phyloP scores from a whole-genome alignment of 2,113 vertebrate genomes.

The Atherinomorus stipes region DNA sequence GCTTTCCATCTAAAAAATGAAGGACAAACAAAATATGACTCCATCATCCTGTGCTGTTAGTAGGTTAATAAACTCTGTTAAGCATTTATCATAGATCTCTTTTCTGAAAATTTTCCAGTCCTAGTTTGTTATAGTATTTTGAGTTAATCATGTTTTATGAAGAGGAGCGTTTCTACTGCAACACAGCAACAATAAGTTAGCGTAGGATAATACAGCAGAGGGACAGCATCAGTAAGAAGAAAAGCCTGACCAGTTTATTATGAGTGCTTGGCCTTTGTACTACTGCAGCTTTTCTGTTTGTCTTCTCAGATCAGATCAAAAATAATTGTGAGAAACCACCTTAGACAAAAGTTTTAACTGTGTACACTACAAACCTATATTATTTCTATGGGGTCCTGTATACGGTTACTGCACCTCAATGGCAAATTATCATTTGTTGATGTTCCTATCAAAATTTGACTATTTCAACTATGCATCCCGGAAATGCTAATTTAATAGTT shows the following conservation, averaged over 20 bases:
- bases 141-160: slow-evolving; percentile 18
- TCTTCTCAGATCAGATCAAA: background rate
- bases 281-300: background rate
- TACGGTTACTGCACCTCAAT: background rate
- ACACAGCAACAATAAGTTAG: background rate
- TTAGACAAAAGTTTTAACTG: background rate
- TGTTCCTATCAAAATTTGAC: background rate
- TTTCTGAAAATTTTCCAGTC: slow-evolving; percentile 35
- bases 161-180: slow-evolving; percentile 20
- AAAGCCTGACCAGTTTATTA: background rate
- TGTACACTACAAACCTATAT: background rate
- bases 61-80: background rate
- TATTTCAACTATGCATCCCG: background rate
- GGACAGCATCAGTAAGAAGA: background rate
- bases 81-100: background rate
- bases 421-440: slow-evolving; percentile 2
- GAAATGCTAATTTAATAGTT: background rate
- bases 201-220: background rate
- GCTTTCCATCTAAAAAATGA: background rate
- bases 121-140: slow-evolving; percentile 16
- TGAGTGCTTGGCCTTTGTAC: background rate
- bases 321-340: background rate
- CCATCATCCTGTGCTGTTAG: background rate
- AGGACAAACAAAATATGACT: slow-evolving; percentile 14
- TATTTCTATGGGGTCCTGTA: background rate